A percentile compares a stretch with the other conserved stretches of the same genome.
phyloP scores from a whole-genome alignment of 2,797 vertebrate species.

The Diplodus puntazzo region DNA sequence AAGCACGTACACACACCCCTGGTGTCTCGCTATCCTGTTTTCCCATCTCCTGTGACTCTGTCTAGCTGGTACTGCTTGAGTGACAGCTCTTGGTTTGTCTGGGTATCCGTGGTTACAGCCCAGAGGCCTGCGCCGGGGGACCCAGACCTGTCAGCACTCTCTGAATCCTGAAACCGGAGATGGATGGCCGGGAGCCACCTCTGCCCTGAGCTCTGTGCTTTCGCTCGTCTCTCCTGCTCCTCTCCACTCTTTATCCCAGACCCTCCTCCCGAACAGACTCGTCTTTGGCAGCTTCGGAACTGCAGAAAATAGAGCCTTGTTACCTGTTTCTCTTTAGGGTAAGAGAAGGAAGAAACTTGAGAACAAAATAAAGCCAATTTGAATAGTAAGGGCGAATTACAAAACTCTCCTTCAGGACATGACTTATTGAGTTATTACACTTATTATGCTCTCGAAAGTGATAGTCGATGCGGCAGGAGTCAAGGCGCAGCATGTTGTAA shows the following conservation, averaged over 20 bases:
- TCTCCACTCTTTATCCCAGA: slow-evolving; percentile 50
- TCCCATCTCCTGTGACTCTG: slow-evolving; percentile 71
- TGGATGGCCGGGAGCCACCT: slow-evolving; percentile 70
- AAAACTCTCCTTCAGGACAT: no score
- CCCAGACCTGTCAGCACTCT: slow-evolving; percentile 77
- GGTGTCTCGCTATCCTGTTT: slow-evolving; percentile 67
- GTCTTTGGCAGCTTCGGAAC: slow-evolving; percentile 31
- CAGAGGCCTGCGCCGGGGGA: slow-evolving; percentile 73
- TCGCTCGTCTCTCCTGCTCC: slow-evolving; percentile 42
- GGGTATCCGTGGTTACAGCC: slow-evolving; percentile 81
- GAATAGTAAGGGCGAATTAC: not conserved
- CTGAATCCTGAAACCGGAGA: slow-evolving; percentile 79
- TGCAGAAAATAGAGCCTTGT: slow-evolving; percentile 27
- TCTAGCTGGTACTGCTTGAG: slow-evolving; percentile 70
- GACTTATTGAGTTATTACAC: no score
- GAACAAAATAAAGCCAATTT: not conserved
- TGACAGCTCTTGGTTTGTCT: slow-evolving; percentile 81
- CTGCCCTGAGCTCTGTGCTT: slow-evolving; percentile 62
- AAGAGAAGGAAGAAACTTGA: not conserved
- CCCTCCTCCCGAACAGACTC: slow-evolving; percentile 38
- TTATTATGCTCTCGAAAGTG: not conserved
- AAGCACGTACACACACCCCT: slow-evolving; percentile 32
- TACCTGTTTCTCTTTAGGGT: slow-evolving; percentile 7
- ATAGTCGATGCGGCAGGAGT: slow-evolving; percentile 22
- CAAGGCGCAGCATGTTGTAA: slow-evolving; percentile 13